These are phyloP conservation scores for Drosophila greeni DNA, from an alignment of 2,888 invertebrate genomes.

Conservation along the genomic window DNA sequence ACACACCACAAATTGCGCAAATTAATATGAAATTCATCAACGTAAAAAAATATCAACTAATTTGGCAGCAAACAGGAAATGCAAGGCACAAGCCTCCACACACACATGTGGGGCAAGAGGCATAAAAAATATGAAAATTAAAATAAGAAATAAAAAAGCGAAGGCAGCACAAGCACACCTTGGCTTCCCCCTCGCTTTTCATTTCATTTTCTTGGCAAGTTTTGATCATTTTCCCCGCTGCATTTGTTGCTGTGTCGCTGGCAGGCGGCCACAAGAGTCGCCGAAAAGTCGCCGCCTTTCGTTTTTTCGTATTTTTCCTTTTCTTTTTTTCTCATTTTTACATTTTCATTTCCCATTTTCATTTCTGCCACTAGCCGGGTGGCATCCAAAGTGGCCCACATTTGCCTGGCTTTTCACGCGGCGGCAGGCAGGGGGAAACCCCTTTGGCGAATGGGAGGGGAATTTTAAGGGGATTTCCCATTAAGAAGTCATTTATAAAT, in stretches of 20 bases:
- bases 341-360: conserved; percentile 23
- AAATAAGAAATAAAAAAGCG: conserved; percentile 9
- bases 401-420: conserved; percentile 23
- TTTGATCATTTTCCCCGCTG: conserved; percentile 31
- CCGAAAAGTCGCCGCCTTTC: conserved; percentile 21
- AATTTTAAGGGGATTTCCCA: conserved; percentile 3
- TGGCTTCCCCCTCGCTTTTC: conserved; percentile 7
- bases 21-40: conserved; percentile 68
- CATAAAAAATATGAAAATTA: conserved; percentile 38
- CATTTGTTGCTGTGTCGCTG: conserved; percentile 39
- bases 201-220: conserved; percentile 14
- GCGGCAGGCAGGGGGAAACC: not conserved
- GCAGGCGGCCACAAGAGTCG: conserved; percentile 55
- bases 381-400: conserved; percentile 46
- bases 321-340: not conserved
- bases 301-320: conserved; percentile 1
- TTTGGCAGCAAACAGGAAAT: conserved; percentile 66
- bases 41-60: conserved; percentile 35
- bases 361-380: conserved; percentile 33
- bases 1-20: conserved; percentile 52
- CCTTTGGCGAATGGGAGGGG: not conserved
- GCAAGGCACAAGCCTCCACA: conserved; percentile 38
- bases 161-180: conserved; percentile 36
- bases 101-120: conserved; percentile 55
- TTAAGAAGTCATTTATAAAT: conserved; percentile 1